Evolutionary conservation across 2,113 vertebrate genomes (phyloP).

Genomic region (Mustelus asterias): DNA sequence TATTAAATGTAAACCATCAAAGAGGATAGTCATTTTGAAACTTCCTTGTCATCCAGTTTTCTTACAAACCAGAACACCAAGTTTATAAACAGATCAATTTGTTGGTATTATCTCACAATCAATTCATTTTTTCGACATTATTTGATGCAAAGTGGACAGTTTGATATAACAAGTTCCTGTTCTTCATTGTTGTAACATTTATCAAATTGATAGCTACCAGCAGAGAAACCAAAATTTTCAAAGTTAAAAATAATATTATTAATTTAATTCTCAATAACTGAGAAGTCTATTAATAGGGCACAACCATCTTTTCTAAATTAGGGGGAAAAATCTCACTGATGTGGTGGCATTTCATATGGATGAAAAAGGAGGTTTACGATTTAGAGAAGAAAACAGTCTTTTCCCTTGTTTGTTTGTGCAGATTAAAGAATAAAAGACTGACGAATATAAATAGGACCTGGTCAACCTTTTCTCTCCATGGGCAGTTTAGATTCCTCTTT

Average conservation of each 20-base stretch:
- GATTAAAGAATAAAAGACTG: not conserved
- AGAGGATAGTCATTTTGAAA: conserved; percentile 1
- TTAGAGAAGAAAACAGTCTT: not conserved
- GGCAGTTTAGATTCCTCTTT: not conserved
- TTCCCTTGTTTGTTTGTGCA: not conserved
- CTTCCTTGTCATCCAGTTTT: not conserved
- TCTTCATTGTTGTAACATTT: not conserved
- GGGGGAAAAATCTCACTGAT: not conserved
- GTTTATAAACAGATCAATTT: not conserved
- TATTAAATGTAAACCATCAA: not conserved
- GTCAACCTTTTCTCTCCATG: not conserved
- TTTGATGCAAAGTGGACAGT: not conserved
- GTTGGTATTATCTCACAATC: not conserved
- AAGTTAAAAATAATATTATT: not conserved
- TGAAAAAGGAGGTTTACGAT: not conserved
- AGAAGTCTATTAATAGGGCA: not conserved
- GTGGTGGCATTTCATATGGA: not conserved
- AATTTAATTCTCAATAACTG: not conserved
- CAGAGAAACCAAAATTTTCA: not conserved
- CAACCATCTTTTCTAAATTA: not conserved
- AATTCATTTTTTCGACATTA: not conserved
- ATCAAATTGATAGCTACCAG: not conserved
- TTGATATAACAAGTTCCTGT: not conserved
- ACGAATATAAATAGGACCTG: not conserved
- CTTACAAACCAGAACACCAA: not conserved